Evolutionary conservation across 30 jellyfish, hydroid and myxozoan species (phyloP), one percentile per base, ranked within the genome.

Genomic region (Aurelia sp.): DNA sequence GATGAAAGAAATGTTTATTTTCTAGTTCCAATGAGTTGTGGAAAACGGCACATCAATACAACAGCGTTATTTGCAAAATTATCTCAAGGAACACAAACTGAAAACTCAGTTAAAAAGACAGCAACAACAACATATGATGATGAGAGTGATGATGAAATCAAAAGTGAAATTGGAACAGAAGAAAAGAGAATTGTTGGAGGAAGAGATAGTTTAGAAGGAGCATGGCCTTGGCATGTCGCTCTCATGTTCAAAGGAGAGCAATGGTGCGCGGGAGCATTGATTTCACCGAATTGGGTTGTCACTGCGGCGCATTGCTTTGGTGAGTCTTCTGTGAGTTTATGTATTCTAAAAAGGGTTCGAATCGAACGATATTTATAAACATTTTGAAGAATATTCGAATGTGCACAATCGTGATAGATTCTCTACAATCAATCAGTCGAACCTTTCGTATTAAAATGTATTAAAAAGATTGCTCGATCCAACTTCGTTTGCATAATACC

Each of bases 211-310:
- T 72, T 62, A 11, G 82, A 84, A 61, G 97, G 97, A 37, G 90
- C 93, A 13, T 90, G 95, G 92, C 97, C 97, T 13, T 90, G 97
- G 97, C 97, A 90, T 41, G 97, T 86, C 12, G 95, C 96, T 19
- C 74, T 90, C 37, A 20, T 81, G 75, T 84, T 83, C 76, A 76
- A 84, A 22, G 96, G 96, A 23, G 65, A 74, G 68, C 96, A 83
- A 60, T 35, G 65, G 50, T 90, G 97, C 81, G 96, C 86, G 3
- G 97, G 97, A 23, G 97, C 96, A 55, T 86, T 90, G 40, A 51
- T 90, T 15, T 48, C 97, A 5, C 92, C 94, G 6, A 86, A 81
- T 3, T 90, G 97, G 97, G 86, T 90, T 13, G 92, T 79, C 53
- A 90, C 97, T 6, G 96, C 97, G 0, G 97, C 97, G 1, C 97